Base-by-base conservation (phyloP, 1,140 invertebrate species). In the Lysiphlebus fabarum region DNA sequence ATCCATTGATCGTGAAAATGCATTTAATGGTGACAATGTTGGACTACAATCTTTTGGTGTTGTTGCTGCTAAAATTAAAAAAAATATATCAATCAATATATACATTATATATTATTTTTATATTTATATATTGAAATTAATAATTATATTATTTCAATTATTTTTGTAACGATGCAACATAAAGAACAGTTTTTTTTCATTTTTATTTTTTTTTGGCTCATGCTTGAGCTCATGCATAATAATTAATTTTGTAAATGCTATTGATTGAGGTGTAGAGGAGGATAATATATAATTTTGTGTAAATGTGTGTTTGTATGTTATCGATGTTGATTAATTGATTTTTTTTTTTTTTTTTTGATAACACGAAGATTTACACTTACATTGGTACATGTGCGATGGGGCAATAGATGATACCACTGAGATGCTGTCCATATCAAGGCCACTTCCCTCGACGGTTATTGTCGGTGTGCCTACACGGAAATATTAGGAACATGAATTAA, bases 1-100 rank as follows among this genome's bases (percentile, higher is more conserved):
- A 73, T 89, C 87, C 67, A 89, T 85, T 42, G 89, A 89, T 71
- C 89, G 85, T 42, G 87, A 88, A 70, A 91, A 90, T 11, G 88
- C 86, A 70, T 90, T 91, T 63, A 90, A 81, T 11, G 90, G 89
- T 54, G 89, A 91, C 61, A 91, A 72, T 43, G 89, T 90, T 5
- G 89, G 89, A 69, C 88, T 91, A 78, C 88, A 89, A 69, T 92
- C 89, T 68, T 90, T 88, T n/a, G 89, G 87, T 14, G 87, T 90
- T 61, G 86, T 89, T 62, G 88, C 87, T 83, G 81, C 71, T 79
- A 76, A 36, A 70, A 66, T 59, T 67, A 34, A 34, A 34, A 49
- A 9, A 8, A 49, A 34, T 5, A 34, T 49, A 17, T 49, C 11
- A 6, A 8, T 7, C 5, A 11, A 49, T 34, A 14, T 2, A 5